Evolutionary conservation across 2,888 invertebrate genomes (phyloP).

Genomic region (Rugalucina vietnamica): DNA sequence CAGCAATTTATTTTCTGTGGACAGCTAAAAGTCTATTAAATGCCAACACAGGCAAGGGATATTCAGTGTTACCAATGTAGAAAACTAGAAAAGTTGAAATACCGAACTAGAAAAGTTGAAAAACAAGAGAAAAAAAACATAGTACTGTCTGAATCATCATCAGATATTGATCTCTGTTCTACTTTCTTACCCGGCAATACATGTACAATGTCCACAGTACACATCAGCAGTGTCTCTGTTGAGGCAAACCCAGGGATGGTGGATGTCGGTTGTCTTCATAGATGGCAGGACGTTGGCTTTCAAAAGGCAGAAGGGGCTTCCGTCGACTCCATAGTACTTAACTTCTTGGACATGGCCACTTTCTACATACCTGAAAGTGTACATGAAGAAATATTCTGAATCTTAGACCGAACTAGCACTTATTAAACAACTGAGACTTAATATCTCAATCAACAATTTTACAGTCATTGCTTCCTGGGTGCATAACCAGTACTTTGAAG

Average conservation of each 20-base stretch:
- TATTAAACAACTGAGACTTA: neutral
- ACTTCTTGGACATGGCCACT: constrained; percentile 22
- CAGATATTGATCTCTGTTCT: neutral
- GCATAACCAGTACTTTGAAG: too few relatives aligned
- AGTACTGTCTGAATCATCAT: too few relatives aligned
- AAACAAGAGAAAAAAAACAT: neutral
- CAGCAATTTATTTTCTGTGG: too few relatives aligned
- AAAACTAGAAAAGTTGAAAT: neutral
- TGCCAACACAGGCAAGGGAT: too few relatives aligned
- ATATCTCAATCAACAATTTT: too few relatives aligned
- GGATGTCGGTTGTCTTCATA: neutral
- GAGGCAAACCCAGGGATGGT: neutral
- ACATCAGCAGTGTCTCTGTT: neutral
- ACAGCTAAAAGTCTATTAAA: too few relatives aligned
- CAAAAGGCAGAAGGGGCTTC: neutral
- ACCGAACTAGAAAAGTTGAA: neutral
- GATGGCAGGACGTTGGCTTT: constrained; percentile 17
- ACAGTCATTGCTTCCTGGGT: too few relatives aligned
- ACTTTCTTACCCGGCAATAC: constrained; percentile 18
- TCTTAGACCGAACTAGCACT: too few relatives aligned
- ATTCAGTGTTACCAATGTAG: too few relatives aligned
- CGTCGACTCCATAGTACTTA: constrained; percentile 9
- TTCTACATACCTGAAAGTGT: constrained; percentile 30
- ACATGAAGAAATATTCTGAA: too few relatives aligned
- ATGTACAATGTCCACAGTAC: constrained; percentile 22